phyloP scores from a whole-genome alignment of 2,888 invertebrate species.

The Cataglyphis albicans region DNA sequence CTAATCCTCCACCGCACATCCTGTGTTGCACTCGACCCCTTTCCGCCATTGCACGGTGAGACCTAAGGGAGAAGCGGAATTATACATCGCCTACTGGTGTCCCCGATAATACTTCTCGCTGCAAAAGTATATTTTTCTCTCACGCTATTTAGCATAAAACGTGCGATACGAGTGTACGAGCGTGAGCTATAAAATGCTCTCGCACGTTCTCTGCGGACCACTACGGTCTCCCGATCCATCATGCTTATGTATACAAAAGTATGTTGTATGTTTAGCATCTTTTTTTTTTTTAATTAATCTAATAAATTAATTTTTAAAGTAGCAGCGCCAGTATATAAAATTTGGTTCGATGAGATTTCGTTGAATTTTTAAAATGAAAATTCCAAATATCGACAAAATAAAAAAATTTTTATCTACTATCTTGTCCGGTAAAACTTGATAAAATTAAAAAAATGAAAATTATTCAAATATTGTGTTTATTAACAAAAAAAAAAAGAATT shows the following conservation, averaged over 20 bases:
- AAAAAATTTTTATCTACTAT: background rate
- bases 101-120: constrained; percentile 17
- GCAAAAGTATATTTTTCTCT: constrained; percentile 30
- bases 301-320: constrained; percentile 9
- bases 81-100: constrained; percentile 16
- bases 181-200: constrained; percentile 25
- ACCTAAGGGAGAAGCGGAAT: constrained; percentile 10
- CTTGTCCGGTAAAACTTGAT: background rate
- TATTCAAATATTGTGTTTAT: background rate
- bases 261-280: background rate
- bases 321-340: background rate
- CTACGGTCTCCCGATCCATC: background rate
- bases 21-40: background rate
- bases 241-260: background rate
- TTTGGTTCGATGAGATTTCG: background rate
- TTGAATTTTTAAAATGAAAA: background rate
- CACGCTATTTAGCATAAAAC: constrained; percentile 21
- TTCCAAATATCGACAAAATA: background rate
- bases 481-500: background rate
- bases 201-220: constrained; percentile 15
- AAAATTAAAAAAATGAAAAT: background rate
- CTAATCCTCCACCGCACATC: background rate
- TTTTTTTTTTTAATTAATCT: constrained; percentile 11
- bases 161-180: background rate
- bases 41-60: background rate